Conservation (phyloP, 2,888 invertebrate genomes). For the Gastrophysa polygoni region DNA sequence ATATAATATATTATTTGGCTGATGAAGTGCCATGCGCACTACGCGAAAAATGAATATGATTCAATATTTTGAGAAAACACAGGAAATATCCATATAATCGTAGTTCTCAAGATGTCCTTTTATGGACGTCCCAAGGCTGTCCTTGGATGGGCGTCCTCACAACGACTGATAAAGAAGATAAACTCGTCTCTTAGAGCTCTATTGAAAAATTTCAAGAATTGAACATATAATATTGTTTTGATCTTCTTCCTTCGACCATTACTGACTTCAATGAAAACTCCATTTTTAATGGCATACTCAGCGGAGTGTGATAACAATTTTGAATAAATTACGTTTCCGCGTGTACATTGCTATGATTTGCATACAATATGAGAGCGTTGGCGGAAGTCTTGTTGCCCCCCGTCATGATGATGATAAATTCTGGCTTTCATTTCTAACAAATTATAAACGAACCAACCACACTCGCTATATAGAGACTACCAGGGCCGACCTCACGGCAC, state of each 20-base stretch:
- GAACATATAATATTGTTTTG: not conserved
- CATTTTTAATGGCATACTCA: conserved; percentile 16
- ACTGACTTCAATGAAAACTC: not conserved
- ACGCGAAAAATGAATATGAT: no score
- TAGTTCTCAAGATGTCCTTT: no score
- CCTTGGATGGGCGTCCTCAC: no score
- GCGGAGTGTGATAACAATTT: conserved; percentile 34
- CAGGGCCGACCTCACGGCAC: not conserved
- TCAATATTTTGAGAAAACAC: no score
- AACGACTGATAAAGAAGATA: no score
- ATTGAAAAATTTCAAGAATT: no score
- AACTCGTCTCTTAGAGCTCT: not conserved
- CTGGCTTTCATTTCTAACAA: conserved; percentile 45
- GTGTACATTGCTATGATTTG: conserved; percentile 46
- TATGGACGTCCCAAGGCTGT: no score
- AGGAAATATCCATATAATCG: no score
- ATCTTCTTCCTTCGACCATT: not conserved
- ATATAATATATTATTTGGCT: no score
- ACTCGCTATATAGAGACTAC: conserved; percentile 29
- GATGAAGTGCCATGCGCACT: no score
- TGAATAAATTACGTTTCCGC: conserved; percentile 46
- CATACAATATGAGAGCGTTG: conserved; percentile 45
- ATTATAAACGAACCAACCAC: conserved; percentile 46
- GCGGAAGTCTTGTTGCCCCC: conserved; percentile 47
- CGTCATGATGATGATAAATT: conserved; percentile 45